Percentiles rank a stretch among this genome's conserved stretches.
Evolutionary conservation across 2,113 vertebrate genomes (phyloP).

Genomic region (Equus przewalskii): DNA sequence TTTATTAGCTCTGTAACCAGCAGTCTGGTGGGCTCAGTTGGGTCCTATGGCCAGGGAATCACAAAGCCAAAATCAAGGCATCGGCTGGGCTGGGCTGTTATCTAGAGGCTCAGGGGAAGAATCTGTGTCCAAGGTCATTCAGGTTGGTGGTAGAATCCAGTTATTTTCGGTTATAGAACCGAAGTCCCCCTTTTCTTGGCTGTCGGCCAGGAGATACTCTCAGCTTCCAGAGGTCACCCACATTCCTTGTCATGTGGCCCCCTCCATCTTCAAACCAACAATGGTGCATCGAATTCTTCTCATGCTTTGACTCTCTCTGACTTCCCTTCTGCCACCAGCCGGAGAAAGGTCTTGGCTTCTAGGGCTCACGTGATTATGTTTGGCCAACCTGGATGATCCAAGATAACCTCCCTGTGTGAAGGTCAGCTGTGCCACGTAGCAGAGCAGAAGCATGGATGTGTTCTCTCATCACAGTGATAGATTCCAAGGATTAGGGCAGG

Average conservation of each 20-base stretch:
- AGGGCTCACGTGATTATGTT: not conserved
- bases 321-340: not conserved
- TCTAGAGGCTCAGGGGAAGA: not conserved
- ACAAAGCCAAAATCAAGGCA: not conserved
- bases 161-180: not conserved
- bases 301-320: not conserved
- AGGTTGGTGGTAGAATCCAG: not conserved
- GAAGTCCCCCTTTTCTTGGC: not conserved
- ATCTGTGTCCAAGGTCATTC: not conserved
- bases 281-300: not conserved
- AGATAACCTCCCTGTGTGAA: not conserved
- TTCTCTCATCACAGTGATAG: not conserved
- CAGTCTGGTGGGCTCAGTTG: not conserved
- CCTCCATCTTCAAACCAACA: not conserved
- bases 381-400: not conserved
- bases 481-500: not conserved
- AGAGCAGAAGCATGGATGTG: rapidly evolving
- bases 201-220: not conserved
- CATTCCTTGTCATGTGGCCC: not conserved
- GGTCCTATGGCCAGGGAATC: not conserved
- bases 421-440: not conserved
- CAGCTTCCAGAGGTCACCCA: not conserved
- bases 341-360: not conserved
- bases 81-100: not conserved
- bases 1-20: not conserved